Evolutionary conservation across 2,797 vertebrate species (phyloP), one percentile per base, ranked within the genome.

Genomic region (Mus caroli): DNA sequence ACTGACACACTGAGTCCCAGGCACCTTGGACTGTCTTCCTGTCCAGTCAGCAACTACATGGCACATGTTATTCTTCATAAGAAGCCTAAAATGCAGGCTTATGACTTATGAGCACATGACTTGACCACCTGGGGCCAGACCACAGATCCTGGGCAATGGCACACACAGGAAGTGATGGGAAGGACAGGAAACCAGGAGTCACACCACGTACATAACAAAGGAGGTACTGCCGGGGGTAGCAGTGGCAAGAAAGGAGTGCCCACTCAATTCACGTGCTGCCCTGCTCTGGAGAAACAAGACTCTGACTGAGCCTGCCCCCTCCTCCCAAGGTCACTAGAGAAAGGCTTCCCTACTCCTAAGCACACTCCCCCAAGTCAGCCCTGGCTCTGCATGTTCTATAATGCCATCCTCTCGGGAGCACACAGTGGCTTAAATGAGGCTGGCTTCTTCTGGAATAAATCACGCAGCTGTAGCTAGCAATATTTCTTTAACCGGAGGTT

Each of bases 401-500:
- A 77, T 0, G 2, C 62, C 9, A 0, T 1, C 43, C 52, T 80
- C 75, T 13, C 0, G 2, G 88, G 84, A 92, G 50, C 60, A n/a
- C 11, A 0, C 28, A 6, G 71, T 86, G 58, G 90, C 80, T 71
- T 87, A 54, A 52, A 52, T 6, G 5, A 46, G 73, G 58, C 79
- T n/a, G 34, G 31, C 71, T 95, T 43, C 71, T 9, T 69, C 22
- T 12, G 86, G 88, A 86, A 91, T 79, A 90, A 93, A 95, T 87
- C 88, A 76, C 1, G 26, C 56, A 92, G 86, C 93, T 71, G 67
- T 46, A 92, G 92, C 92, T n/a, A 83, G 96, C 80, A 69, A 76
- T 92, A 73, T 90, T 94, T 95, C 97, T 94, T 78, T 91, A 96
- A 94, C 92, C 13, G 3, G 85, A 89, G 91, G 69, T 91, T 94